These are phyloP conservation scores for Augochlorella aurata DNA, from an alignment of 2,888 invertebrate species.

Conservation along the genomic window DNA sequence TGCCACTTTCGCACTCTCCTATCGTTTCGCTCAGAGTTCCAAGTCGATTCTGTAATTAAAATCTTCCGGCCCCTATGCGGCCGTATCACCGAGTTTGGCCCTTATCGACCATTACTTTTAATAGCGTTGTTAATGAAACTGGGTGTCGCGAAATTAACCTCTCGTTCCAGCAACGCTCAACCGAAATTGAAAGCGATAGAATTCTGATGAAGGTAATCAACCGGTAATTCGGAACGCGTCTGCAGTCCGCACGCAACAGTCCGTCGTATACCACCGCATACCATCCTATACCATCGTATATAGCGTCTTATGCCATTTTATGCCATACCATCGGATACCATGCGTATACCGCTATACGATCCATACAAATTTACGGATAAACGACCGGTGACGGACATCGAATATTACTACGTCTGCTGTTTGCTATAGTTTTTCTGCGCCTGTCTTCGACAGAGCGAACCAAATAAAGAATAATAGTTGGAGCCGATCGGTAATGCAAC, in stretches of 20 bases:
- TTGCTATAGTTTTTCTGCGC: neutral
- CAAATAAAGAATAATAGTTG: neutral
- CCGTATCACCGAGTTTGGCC: slow-evolving; percentile 71
- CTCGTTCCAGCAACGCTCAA: slow-evolving; percentile 80
- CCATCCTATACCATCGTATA: too few relatives aligned
- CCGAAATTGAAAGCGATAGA: slow-evolving; percentile 52
- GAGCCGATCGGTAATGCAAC: neutral
- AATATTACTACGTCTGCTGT: neutral
- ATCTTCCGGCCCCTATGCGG: slow-evolving; percentile 73
- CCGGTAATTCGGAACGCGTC: neutral
- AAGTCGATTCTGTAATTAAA: slow-evolving; percentile 77
- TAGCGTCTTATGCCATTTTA: too few relatives aligned
- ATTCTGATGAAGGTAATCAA: neutral
- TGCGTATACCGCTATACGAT: too few relatives aligned
- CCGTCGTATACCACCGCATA: neutral
- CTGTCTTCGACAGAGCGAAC: neutral
- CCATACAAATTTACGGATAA: too few relatives aligned
- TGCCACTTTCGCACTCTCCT: neutral
- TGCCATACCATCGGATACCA: too few relatives aligned
- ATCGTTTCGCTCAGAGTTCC: slow-evolving; percentile 38
- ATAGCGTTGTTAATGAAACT: slow-evolving; percentile 81
- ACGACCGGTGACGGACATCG: too few relatives aligned
- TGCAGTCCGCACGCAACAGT: neutral
- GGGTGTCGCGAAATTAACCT: slow-evolving; percentile 81
- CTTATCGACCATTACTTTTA: slow-evolving; percentile 80